Evolutionary conservation across 2,797 vertebrate genomes (phyloP), one percentile per base, ranked within the genome.

Genomic region (Rousettus madagascariensis): DNA sequence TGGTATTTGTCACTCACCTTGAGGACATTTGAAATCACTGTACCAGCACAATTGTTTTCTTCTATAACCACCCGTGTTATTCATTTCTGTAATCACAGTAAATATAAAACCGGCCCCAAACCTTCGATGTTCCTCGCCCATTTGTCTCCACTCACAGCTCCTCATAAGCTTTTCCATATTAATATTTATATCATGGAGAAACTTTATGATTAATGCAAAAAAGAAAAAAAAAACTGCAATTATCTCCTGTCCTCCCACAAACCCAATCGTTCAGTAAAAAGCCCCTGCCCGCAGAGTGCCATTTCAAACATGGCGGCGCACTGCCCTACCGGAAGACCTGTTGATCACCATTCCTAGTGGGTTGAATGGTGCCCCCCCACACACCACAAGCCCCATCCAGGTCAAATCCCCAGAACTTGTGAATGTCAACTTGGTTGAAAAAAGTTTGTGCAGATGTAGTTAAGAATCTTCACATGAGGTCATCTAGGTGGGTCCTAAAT

Each of bases 71-170:
- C 57, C 65, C n/a, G 2, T 74, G 89, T 33, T 36, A 38, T 41
- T 93, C 69, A 66, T 43, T 74, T 89, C 90, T 90, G 46, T 75
- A 66, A 79, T 80, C 80, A 80, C 17, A 91, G 75, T 49, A 74
- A 89, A 90, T 59, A 28, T 19, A 43, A 36, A 80, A 41, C 33
- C 9, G 11, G 13, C 24, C 20, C 3, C 57, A 72, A 75, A 55
- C 86, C n/a, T 78, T 82, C 74, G 49, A 3, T 93, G 55, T 65
- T 86, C 36, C 43, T 20, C 49, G 68, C 22, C 30, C 22, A 26
- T 79, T 77, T 46, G 38, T 89, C 49, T 74, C 20, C 7, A 46
- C 49, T 59, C 41, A 51, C 2, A 10, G 66, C 6, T 93, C 63
- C 63, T 2, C 30, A 26, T 5, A 41, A 24, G 22, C 53, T 82